Base-by-base conservation (phyloP, 2,113 vertebrate species). In the Rhinichthys klamathensis region DNA sequence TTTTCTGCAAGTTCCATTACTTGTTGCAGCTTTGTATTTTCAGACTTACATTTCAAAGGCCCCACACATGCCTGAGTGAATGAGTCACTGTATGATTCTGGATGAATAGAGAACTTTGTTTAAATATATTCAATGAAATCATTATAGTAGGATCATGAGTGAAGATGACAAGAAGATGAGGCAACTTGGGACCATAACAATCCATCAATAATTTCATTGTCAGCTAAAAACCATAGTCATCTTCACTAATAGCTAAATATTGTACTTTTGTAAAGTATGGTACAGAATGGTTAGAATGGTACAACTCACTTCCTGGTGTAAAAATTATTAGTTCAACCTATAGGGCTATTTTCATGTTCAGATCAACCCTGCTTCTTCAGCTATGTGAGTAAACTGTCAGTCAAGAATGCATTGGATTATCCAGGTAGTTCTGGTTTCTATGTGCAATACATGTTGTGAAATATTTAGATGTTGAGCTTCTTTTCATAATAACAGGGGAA, bases 11-110 rank as follows among this genome's bases (percentile, higher is more conserved):
- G 56, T 78, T 58, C 1, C 51, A 23, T 38, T 78, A 38, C 54
- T 79, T 61, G 38, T 41, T 80, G 35, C 35, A 58, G 60, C 41
- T 46, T 67, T 81, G 60, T 80, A 27, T 65, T 80, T 80, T 80
- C 25, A 80, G 25, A 60, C 23, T 38, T 76, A 32, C 2, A 4
- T 21, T 58, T 32, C 4, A 58, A 23, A 35, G 13, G 1, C 44
- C 73, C 49, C 18, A 58, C 38, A n/a, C 23, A 73, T 44, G 1
- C 23, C 70, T 73, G 3, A 11, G 51, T 60, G 21, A 78, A 78
- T 60, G 13, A 61, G 8, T 18, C 32, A 9, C 32, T 32, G 13
- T 11, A 13, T 58, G 9, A 78, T 78, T 78, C 18, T 58, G 51
- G 49, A 25, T 60, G 12, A 75, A 27, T 54, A 54, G 51, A 54